These are phyloP conservation scores for Dasyprocta punctata DNA, from an alignment of 2,113 vertebrate species.

Conservation along the genomic window DNA sequence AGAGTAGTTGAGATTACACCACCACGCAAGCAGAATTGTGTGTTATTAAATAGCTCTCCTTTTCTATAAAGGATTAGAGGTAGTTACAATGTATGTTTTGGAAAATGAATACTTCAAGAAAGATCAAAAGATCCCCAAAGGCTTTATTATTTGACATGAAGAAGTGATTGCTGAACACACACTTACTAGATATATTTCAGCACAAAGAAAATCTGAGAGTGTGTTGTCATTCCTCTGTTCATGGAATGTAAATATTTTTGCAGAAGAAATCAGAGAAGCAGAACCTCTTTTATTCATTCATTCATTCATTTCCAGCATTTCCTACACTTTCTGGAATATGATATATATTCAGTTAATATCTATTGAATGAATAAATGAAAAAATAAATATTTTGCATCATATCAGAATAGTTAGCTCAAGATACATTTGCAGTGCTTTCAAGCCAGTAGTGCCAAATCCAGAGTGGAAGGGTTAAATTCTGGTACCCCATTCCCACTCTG, in stretches of 20 bases:
- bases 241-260: not conserved
- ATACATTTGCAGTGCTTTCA: not conserved
- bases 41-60: not conserved
- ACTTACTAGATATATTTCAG: not conserved
- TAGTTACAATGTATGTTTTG: not conserved
- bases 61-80: not conserved
- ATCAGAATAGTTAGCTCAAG: not conserved
- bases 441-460: not conserved
- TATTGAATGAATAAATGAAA: constrained; percentile 41
- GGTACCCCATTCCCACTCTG: too few relatives aligned
- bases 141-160: not conserved
- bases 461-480: not conserved
- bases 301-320: not conserved
- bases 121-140: not conserved
- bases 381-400: not conserved
- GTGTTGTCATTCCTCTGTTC: not conserved
- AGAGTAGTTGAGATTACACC: not conserved
- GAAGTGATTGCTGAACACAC: not conserved
- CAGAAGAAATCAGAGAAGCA: not conserved
- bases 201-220: not conserved
- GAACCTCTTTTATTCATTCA: not conserved
- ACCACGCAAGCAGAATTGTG: not conserved
- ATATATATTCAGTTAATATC: constrained; percentile 37
- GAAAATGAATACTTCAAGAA: not conserved
- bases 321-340: not conserved